Evolutionary conservation across 1,140 invertebrate species (phyloP).

Genomic region (Caerostris darwini): DNA sequence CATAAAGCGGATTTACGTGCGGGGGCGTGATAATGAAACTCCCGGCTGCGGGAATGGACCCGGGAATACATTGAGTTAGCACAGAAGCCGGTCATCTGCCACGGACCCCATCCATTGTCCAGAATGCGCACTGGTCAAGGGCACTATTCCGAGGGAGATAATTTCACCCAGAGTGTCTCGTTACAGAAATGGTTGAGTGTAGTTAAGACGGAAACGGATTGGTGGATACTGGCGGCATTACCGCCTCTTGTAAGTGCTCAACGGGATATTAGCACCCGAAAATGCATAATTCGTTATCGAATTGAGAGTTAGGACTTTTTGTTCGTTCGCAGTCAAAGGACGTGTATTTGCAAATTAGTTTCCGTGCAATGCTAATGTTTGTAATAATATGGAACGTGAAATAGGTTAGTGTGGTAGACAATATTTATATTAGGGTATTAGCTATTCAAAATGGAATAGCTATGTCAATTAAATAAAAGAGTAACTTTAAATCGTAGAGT

Average conservation of each 20-base stretch:
- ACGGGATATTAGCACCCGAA: not conserved
- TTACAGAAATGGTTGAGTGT: not conserved
- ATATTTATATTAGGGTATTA: too few relatives aligned
- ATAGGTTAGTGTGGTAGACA: too few relatives aligned
- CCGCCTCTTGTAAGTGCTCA: not conserved
- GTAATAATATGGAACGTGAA: too few relatives aligned
- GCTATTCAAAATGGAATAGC: too few relatives aligned
- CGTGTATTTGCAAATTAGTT: too few relatives aligned
- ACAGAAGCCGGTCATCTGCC: not conserved
- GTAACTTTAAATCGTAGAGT: too few relatives aligned
- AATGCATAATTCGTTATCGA: not conserved
- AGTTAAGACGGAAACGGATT: slow-evolving; percentile 36
- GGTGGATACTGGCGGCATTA: not conserved
- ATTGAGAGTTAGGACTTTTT: not conserved
- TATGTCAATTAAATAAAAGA: too few relatives aligned
- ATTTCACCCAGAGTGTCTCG: slow-evolving; percentile 13
- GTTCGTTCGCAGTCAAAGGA: too few relatives aligned
- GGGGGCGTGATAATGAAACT: slow-evolving; percentile 61
- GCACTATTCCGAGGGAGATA: not conserved
- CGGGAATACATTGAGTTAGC: not conserved
- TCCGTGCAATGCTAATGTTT: too few relatives aligned
- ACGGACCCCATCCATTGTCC: slow-evolving; percentile 45
- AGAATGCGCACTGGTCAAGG: not conserved
- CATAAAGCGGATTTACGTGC: slow-evolving; percentile 58
- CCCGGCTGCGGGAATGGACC: not conserved